Evolutionary conservation across 2,797 vertebrate species (phyloP).

Genomic region (Labroides dimidiatus): DNA sequence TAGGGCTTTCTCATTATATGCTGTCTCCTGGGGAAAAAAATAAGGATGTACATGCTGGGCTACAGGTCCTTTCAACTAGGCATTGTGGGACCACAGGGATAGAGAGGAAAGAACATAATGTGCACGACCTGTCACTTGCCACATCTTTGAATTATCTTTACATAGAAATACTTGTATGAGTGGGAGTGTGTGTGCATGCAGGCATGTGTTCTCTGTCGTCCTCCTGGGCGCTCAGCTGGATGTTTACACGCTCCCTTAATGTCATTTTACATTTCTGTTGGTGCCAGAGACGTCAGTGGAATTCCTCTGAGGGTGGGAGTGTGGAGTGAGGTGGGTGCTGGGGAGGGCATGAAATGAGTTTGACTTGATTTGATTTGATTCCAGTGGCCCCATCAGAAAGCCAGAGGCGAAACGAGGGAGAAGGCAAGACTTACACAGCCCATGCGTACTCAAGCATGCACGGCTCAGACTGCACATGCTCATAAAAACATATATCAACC

Average conservation of each 20-base stretch:
- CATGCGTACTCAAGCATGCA: conserved; percentile 8
- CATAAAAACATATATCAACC: conserved; percentile 22
- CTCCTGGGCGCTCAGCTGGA: conserved; percentile 18
- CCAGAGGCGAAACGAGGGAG: conserved; percentile 3
- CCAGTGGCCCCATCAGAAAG: conserved; percentile 28
- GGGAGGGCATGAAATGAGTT: conserved; percentile 34
- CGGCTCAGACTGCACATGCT: conserved; percentile 20
- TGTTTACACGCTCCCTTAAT: conserved; percentile 49
- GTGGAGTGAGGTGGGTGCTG: not conserved
- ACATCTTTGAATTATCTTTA: conserved; percentile 64
- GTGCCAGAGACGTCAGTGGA: conserved; percentile 29
- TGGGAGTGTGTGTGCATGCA: not conserved
- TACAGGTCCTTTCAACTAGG: conserved; percentile 74
- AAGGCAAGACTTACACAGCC: conserved; percentile 19
- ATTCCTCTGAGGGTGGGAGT: conserved; percentile 14
- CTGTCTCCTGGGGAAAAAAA: conserved; percentile 52
- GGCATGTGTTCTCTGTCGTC: conserved; percentile 1
- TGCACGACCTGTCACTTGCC: conserved; percentile 53
- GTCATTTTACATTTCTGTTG: conserved; percentile 50
- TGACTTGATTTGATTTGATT: conserved; percentile 62
- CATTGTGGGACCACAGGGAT: conserved; percentile 46
- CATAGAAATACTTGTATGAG: not conserved
- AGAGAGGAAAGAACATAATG: conserved; percentile 50
- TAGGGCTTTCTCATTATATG: conserved; percentile 74
- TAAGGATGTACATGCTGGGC: conserved; percentile 58